Base-by-base conservation (phyloP, 37 sponge, comb jelly and placozoan species). In the Diacarnus erythraeanus region DNA sequence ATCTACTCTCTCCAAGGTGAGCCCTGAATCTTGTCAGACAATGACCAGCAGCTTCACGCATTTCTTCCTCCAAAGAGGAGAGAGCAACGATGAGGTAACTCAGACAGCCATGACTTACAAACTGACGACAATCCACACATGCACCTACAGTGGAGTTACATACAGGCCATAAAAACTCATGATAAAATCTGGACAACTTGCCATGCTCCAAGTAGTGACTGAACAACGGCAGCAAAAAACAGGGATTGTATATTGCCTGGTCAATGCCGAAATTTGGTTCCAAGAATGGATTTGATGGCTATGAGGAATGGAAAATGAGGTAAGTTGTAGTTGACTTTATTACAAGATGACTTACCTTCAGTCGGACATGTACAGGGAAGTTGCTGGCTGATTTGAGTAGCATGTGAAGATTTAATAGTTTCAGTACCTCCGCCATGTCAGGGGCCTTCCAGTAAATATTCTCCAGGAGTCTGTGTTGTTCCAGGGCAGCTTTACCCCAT, bases 201-300 rank as follows among this genome's bases (percentile, higher is more conserved):
- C 91, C 75, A 29, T 90, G 64, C 2, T 81, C 72, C 47, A 93
- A 64, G 25, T 79, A 66, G 76, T 86, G 71, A 51, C 83, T 83
- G 34, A 89, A 42, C 21, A 93, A 72, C 3, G 94, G 94, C 23
- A 93, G 80, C 57, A 93, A 25, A 66, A 89, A 93, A 39, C 86
- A 77, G 6, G 88, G 92, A 44, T 94, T 92, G 80, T 90, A 94
- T 1, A 83, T 1, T 20, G 33, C 20, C 1, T 6, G 30, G 23
- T 59, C 42, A 23, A 30, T 21, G 1, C 26, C 37, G 40, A 10
- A 5, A 26, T 17, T 26, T 0, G 5, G 21, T n/a, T 51, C 40
- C 40, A 31, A 17, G 23, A 75, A 89, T 34, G 85, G 85, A 42
- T 75, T 69, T 18, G 38, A 51, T 34, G 87, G 87, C 87, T 90